Conservation (phyloP, 1,140 invertebrate genomes). For the Globodera rostochiensis region DNA sequence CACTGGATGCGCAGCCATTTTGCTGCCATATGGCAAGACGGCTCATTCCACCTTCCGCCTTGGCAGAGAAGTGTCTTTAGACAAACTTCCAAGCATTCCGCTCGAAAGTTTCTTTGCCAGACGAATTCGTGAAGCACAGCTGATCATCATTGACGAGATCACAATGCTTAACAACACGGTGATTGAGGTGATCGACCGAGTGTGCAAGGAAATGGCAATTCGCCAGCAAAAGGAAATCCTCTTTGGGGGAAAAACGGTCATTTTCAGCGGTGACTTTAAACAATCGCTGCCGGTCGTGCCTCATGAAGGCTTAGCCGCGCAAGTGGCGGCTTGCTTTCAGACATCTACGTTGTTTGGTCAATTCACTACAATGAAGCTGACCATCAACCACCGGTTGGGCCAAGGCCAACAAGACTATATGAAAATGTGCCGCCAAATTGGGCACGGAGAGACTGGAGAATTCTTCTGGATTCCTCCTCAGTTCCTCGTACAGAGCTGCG, state of each 20-base stretch:
- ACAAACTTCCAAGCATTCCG: no score
- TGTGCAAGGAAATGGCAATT: background rate
- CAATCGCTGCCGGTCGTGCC: constrained; percentile 14
- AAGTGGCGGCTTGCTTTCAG: background rate
- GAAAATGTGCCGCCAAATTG: no score
- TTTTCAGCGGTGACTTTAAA: no score
- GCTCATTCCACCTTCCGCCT: constrained; percentile 5
- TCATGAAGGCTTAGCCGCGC: background rate
- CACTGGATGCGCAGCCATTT: constrained; percentile 5
- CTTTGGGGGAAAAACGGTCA: constrained; percentile 23
- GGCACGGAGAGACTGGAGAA: no score
- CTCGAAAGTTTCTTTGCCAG: no score
- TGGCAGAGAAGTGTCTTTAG: background rate
- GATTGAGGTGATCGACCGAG: background rate
- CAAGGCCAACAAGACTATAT: no score
- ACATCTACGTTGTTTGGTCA: background rate
- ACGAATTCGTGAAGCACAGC: no score
- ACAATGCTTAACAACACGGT: constrained; percentile 22
- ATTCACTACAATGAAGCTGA: background rate
- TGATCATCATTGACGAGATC: constrained; percentile 34
- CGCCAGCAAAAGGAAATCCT: background rate
- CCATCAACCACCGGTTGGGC: no score
- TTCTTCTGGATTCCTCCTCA: no score
- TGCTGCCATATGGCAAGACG: background rate
- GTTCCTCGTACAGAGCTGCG: no score